Base-by-base conservation (phyloP, 2,797 vertebrate species). In the Gobionotothen gibberifrons region DNA sequence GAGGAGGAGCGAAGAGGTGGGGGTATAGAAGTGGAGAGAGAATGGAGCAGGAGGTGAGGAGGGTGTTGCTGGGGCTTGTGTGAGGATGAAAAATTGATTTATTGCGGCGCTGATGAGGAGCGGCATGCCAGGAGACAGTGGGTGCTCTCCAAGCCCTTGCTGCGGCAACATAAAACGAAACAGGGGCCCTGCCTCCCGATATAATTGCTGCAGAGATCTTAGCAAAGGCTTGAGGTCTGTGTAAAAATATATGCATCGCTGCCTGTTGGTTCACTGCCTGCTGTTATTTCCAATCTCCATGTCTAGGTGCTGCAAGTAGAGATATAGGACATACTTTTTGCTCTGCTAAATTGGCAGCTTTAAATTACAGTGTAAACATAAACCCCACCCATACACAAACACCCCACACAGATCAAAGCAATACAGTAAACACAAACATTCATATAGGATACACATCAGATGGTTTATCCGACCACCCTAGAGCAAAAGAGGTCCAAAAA, bases 51-150 rank as follows among this genome's bases (percentile, higher is more conserved):
- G 67, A 81, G 84, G 85, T 85, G 86, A 79, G 77, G 81, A 72
- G 83, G 75, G 78, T 80, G 69, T 79, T 46, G 54, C 74, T 59
- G 76, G 72, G 51, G 84, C 72, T 88, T 59, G 82, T 74, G 88
- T 76, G 83, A 86, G 87, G 90, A 93, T 94, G 91, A 91, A 94
- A 94, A 94, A 94, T 94, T 93, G 94, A 95, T 95, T 95, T 94
- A 94, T 94, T 95, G 90, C 90, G 12, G 86, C 54, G 32, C 89
- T 94, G 94, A 95, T 95, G 95, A 94, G 92, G 74, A 93, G 90
- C 88, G 86, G 92, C 92, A 71, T 92, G 93, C 92, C 87, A 87
- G 85, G 85, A 92, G 93, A 93, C 87, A 90, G 89, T 87, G 85
- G 87, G 89, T 78, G 74, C 89, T 91, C 90, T 93, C 89, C 79